Conservation (phyloP, 2,113 vertebrate species). For the Serinus canaria region DNA sequence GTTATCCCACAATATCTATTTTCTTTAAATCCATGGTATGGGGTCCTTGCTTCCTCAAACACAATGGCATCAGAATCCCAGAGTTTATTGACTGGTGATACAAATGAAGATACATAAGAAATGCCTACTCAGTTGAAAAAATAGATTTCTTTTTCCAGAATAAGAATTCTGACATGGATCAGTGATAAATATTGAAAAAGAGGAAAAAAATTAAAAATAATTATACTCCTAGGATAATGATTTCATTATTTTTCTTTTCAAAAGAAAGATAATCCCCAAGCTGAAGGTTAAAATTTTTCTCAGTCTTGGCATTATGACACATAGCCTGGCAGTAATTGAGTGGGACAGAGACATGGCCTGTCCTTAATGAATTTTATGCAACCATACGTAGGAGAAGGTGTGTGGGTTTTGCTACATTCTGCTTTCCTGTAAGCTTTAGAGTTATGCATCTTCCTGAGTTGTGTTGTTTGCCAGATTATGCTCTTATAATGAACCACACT, state of each 20-base stretch:
- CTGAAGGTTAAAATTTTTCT: not conserved
- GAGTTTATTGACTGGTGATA: not conserved
- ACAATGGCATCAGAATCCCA: not conserved
- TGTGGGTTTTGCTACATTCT: not conserved
- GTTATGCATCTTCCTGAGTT: not conserved
- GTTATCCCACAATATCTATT: not conserved
- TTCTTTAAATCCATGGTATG: not conserved
- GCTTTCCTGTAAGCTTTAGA: not conserved
- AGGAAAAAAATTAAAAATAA: not conserved
- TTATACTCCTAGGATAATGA: not conserved
- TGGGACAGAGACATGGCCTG: not conserved
- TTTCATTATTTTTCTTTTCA: not conserved
- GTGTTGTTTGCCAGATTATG: not conserved
- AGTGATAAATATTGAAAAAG: not conserved
- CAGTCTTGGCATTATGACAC: not conserved
- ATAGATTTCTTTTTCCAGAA: not conserved
- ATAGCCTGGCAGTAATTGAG: not conserved
- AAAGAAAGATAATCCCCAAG: not conserved
- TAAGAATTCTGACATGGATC: not conserved
- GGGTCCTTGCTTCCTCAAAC: not conserved
- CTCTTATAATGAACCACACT: not conserved
- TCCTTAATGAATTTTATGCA: not conserved
- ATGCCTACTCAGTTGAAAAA: not conserved
- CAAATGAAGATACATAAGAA: not conserved
- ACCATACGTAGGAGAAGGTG: not conserved